phyloP scores from a whole-genome alignment of 2,888 invertebrate species.

The Chironomus riparius region DNA sequence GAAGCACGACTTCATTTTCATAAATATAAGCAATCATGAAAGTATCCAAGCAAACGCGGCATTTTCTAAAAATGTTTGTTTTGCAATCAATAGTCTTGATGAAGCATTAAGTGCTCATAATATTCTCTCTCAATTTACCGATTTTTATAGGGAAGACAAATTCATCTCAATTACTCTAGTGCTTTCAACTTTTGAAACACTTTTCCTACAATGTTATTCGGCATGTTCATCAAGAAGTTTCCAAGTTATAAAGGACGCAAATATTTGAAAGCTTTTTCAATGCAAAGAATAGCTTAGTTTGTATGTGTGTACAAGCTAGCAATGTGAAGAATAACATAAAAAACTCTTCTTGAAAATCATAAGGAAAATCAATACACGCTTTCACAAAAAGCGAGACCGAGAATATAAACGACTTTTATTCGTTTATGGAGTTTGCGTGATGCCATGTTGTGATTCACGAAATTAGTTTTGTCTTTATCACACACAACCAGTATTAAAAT shows the following conservation, averaged over 20 bases:
- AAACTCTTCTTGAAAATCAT: not conserved
- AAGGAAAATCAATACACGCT: conserved; percentile 16
- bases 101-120: no score
- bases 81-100: no score
- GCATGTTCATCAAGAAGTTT: not conserved
- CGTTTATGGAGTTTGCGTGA: conserved; percentile 12
- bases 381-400: conserved; percentile 1
- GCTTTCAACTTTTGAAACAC: no score
- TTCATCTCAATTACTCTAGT: no score
- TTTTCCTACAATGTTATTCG: no score
- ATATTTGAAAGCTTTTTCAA: not conserved
- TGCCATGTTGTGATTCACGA: conserved; percentile 1
- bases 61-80: no score
- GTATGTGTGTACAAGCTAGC: not conserved
- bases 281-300: not conserved
- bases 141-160: no score
- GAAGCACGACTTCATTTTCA: no score
- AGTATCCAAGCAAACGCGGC: no score
- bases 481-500: not conserved
- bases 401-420: not conserved
- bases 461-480: conserved; percentile 16
- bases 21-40: no score
- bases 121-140: no score
- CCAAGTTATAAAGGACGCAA: not conserved
- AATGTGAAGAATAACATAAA: not conserved